Base-by-base conservation (phyloP, 2,888 invertebrate species). In the Tiliacea aurago region DNA sequence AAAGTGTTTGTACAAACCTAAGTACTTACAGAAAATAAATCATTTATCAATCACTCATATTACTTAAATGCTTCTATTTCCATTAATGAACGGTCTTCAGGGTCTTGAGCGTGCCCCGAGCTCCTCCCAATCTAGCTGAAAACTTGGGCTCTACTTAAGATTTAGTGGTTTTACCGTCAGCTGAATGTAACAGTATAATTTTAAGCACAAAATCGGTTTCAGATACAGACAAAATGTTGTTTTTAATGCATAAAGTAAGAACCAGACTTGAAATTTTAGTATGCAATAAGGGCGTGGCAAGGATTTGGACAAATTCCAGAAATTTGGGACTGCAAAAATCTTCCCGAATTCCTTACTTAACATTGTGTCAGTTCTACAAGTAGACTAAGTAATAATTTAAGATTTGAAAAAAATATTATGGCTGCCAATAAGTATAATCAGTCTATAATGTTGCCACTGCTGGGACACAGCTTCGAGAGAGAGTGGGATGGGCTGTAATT, bases 261-360 rank as follows among this genome's bases (percentile, higher is more conserved):
- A 61, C 23, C 10, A 20, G 37, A 15, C 20, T 45, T 10, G 1
- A 33, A 41, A 28, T 59, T 28, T 45, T 33, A 33, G 7, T 37
- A 15, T n/a, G 15, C 6, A 1, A 5, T 15, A 61, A 55, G 41
- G 41, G 63, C 47, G 59, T 55, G 41, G 61, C 41, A 4, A 13
- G 28, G 15, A 70, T 69, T 75, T 76, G 76, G 75, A 51, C 41
- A 37, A 47, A 15, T 4, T 69, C 69, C 75, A 76, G 64, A 64
- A 64, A n/a, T 33, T 37, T 47, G 10, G 20, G n/a, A 23, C 20
- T 23, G 11, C 13, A 18, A 20, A n/a, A 33, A 28, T 18, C n/a
- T 70, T 53, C 13, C 13, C 37, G 37, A 37, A 37, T 37, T 37
- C 37, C 37, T 37, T 37, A 37, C 37, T 37, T 37, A 37, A 37